A percentile compares a stretch with the other conserved stretches of the same genome.
Conservation (phyloP, 2,797 vertebrate species). For the Bufotes viridis region DNA sequence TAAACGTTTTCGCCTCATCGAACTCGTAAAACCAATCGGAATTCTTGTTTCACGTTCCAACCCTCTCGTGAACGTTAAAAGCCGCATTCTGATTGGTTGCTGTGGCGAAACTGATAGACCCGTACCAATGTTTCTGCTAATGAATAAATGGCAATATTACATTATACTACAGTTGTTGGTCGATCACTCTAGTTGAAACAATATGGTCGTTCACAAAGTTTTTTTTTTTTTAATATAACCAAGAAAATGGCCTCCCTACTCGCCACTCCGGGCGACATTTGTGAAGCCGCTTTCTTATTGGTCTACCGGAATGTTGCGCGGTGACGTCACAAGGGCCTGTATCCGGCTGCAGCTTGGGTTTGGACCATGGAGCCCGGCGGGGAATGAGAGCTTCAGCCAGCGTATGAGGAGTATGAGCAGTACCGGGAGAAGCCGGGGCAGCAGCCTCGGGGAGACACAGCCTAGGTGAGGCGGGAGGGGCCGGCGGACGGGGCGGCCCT, state of each 20-base stretch:
- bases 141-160: no score
- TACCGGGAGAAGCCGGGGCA: constrained; percentile 9
- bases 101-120: no score
- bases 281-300: not conserved
- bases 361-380: constrained; percentile 38
- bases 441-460: not conserved
- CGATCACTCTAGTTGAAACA: no score
- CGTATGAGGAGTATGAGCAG: constrained; percentile 38
- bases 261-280: not conserved
- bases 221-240: not conserved
- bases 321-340: constrained; percentile 10
- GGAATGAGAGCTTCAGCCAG: not conserved
- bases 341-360: constrained; percentile 2
- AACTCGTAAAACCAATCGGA: not conserved
- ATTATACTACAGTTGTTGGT: no score
- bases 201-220: not conserved
- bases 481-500: not conserved
- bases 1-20: not conserved
- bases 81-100: not conserved
- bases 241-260: constrained; percentile 33
- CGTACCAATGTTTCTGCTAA: no score
- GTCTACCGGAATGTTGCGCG: not conserved
- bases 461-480: not conserved
- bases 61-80: not conserved
- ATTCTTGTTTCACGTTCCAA: not conserved